A percentile compares a stretch with the other conserved stretches of the same genome.
Evolutionary conservation across 2,888 invertebrate genomes (phyloP).

Genomic region (Lycophotia porphyrea): DNA sequence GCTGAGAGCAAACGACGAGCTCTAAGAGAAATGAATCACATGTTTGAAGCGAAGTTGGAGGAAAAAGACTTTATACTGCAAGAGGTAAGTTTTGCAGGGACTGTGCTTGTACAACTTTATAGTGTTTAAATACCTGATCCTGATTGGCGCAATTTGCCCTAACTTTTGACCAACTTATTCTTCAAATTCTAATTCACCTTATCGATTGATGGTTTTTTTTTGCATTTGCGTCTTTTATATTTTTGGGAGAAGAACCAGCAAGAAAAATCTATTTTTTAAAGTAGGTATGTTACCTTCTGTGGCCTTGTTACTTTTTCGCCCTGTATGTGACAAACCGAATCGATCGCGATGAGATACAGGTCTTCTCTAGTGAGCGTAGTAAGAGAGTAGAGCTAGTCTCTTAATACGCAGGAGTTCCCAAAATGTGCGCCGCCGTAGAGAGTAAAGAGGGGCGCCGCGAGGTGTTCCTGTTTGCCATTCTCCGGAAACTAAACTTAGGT

Average conservation of each 20-base stretch:
- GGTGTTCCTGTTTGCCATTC: too few relatives aligned
- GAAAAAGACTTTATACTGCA: slow-evolving; percentile 92
- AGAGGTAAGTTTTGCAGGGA: slow-evolving; percentile 75
- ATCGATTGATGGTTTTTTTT: neutral
- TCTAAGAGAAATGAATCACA: slow-evolving; percentile 91
- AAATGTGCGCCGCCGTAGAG: too few relatives aligned
- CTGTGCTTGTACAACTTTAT: neutral
- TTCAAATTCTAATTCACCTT: neutral
- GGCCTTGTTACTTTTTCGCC: neutral
- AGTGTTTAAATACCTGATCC: neutral
- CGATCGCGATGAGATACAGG: neutral
- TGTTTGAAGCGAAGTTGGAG: slow-evolving; percentile 92
- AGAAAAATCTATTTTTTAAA: neutral
- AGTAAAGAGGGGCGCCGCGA: too few relatives aligned
- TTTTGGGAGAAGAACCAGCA: neutral
- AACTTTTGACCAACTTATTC: neutral
- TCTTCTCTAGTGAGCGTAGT: neutral
- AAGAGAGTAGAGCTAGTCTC: neutral
- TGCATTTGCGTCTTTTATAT: too few relatives aligned
- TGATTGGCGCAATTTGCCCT: neutral
- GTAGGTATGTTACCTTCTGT: too few relatives aligned
- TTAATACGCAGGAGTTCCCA: too few relatives aligned
- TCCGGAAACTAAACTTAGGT: too few relatives aligned
- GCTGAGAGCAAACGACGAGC: slow-evolving; percentile 88
- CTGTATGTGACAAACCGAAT: neutral